Evolutionary conservation across 2,797 vertebrate species (phyloP).

Genomic region (Coilia nasus): DNA sequence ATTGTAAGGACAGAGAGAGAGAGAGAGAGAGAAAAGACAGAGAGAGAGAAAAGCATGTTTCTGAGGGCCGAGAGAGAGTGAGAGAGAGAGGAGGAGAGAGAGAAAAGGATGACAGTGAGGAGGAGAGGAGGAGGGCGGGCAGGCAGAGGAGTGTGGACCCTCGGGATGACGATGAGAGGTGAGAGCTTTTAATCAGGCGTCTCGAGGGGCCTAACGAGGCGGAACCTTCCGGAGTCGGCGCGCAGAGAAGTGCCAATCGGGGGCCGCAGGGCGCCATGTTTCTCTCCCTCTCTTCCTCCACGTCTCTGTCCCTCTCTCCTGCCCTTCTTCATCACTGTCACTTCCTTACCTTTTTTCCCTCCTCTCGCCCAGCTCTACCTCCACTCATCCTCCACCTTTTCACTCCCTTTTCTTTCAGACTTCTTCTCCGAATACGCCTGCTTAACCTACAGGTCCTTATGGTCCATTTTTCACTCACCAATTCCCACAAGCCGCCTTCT

Average conservation of each 20-base stretch:
- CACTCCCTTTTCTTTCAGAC: too few species aligned
- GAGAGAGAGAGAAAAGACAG: not conserved
- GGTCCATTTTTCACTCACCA: not conserved
- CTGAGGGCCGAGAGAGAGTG: not conserved
- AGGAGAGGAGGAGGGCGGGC: not conserved
- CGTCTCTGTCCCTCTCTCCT: not conserved
- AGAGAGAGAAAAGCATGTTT: not conserved
- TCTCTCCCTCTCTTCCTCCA: not conserved
- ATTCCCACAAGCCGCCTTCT: not conserved
- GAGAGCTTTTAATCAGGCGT: conserved; percentile 44
- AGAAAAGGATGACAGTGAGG: not conserved
- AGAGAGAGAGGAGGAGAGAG: not conserved
- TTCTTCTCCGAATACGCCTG: too few species aligned
- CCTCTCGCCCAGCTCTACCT: not conserved
- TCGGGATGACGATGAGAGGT: conserved; percentile 10
- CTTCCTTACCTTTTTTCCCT: not conserved
- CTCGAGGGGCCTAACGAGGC: conserved; percentile 42
- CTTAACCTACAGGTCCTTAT: too few species aligned
- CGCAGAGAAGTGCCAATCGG: not conserved
- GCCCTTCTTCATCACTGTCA: not conserved
- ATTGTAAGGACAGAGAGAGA: not conserved
- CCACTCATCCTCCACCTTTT: too few species aligned
- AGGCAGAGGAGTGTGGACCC: not conserved
- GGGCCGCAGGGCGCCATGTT: conserved; percentile 3
- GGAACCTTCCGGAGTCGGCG: conserved; percentile 31